Evolutionary conservation across 2,113 vertebrate genomes (phyloP).

Genomic region (Sylvilagus bachmani): DNA sequence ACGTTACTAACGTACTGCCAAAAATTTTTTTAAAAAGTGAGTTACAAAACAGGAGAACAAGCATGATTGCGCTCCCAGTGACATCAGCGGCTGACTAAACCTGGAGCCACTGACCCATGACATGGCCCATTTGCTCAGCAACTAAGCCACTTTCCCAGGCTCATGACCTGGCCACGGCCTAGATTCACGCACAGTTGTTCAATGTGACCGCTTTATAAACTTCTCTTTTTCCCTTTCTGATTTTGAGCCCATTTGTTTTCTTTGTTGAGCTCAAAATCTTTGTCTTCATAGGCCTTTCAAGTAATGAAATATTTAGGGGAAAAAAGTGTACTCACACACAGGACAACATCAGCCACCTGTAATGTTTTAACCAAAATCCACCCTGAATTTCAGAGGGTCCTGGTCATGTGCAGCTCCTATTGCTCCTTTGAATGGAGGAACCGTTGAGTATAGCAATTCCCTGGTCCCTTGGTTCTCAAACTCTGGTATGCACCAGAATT

Average conservation of each 20-base stretch:
- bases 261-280: conserved; percentile 1
- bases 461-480: neutral
- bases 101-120: conserved; percentile 31
- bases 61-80: neutral
- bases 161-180: neutral
- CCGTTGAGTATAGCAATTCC: accelerated
- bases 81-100: neutral
- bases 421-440: neutral
- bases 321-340: neutral
- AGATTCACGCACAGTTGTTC: neutral
- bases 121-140: neutral
- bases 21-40: neutral
- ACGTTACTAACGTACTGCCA: neutral
- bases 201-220: neutral
- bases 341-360: neutral
- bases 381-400: neutral
- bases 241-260: conserved; percentile 30
- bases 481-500: neutral
- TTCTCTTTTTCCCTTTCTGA: neutral
- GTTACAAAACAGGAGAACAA: conserved; percentile 3
- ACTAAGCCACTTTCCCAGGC: conserved; percentile 41
- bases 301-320: neutral
- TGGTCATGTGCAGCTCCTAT: neutral
- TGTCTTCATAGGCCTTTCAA: neutral
- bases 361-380: neutral